Conservation (phyloP, 2,113 vertebrate species). For the Seriola aureovittata region DNA sequence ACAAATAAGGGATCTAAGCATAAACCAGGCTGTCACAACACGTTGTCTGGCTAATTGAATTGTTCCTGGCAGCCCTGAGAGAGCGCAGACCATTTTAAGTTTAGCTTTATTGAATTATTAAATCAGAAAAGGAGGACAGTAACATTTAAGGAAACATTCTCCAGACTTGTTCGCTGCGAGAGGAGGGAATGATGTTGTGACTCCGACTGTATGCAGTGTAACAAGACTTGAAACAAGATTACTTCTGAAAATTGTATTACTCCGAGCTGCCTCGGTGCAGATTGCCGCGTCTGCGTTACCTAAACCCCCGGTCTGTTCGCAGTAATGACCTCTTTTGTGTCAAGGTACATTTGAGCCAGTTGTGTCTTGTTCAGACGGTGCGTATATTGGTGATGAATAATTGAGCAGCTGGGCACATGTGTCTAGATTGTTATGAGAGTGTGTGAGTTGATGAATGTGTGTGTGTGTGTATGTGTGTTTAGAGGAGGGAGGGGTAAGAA, state of each 20-base stretch:
- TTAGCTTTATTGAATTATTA: slow-evolving; percentile 75
- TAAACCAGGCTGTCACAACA: slow-evolving; percentile 68
- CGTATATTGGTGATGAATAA: slow-evolving; percentile 69
- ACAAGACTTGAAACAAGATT: slow-evolving; percentile 67
- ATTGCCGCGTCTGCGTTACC: slow-evolving; percentile 42
- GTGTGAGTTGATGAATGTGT: slow-evolving; percentile 9
- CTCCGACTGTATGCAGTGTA: slow-evolving; percentile 25
- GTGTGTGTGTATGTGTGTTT: not conserved
- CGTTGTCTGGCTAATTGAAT: slow-evolving; percentile 61
- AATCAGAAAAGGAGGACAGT: slow-evolving; percentile 64
- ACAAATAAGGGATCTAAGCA: slow-evolving; percentile 63
- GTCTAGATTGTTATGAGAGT: slow-evolving; percentile 25
- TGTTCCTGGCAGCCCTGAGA: slow-evolving; percentile 67
- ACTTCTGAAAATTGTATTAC: slow-evolving; percentile 60
- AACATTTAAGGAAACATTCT: slow-evolving; percentile 63
- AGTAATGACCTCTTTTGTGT: slow-evolving; percentile 61
- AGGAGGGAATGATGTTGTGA: slow-evolving; percentile 18
- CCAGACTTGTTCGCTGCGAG: slow-evolving; percentile 33
- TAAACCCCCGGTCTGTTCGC: slow-evolving; percentile 35
- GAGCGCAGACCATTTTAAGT: slow-evolving; percentile 64
- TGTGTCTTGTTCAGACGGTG: slow-evolving; percentile 57
- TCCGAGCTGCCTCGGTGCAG: slow-evolving; percentile 33
- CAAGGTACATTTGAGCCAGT: slow-evolving; percentile 56
- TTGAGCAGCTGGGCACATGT: slow-evolving; percentile 39
- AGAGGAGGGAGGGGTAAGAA: not conserved